Evolutionary conservation across 2,113 vertebrate species (phyloP), one percentile per base, ranked within the genome.

Genomic region (Siniperca knerii): DNA sequence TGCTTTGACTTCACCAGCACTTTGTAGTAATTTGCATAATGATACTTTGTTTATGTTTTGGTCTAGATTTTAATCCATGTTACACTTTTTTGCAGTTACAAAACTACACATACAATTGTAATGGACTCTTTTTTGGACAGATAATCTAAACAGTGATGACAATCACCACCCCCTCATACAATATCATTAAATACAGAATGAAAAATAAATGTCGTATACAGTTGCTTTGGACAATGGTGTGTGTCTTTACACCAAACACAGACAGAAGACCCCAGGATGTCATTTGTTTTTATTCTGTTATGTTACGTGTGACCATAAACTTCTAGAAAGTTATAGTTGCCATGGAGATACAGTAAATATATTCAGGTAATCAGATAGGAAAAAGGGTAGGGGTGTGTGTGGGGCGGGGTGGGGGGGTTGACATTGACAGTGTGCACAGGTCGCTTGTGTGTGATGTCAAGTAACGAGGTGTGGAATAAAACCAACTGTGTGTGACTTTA

Each of bases 201-300:
- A 64, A 58, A 40, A 52, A 44, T 3, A 37, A 68, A 60, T 20
- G 15, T 4, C 20, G 57, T 8, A 20, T 10, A 62, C 6, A 8
- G n/a, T 11, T 46, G n/a, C 9, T 68, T 13, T 55, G 9, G 50
- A 71, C 21, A 50, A 48, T 42, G 12, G n/a, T 66, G 7, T 37
- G 57, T 9, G 13, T 82, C 4, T 57, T 67, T 29, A 64, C 9
- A 82, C 16, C 8, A 64, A 86, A 85, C 9, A 67, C 10, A 80
- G n/a, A 76, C 15, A 79, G 29, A 68, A 61, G 29, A 80, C 65
- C 9, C 2, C 33, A 52, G 57, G 42, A 75, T 70, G 48, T 78
- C 48, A 72, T 77, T 91, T 82, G 61, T 77, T 88, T 95, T 96
- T 94, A 96, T 95, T 95, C 81, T 87, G 83, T 94, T 93, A 95